Evolutionary conservation across 2,113 vertebrate genomes (phyloP).

Genomic region (Eublepharis macularius): DNA sequence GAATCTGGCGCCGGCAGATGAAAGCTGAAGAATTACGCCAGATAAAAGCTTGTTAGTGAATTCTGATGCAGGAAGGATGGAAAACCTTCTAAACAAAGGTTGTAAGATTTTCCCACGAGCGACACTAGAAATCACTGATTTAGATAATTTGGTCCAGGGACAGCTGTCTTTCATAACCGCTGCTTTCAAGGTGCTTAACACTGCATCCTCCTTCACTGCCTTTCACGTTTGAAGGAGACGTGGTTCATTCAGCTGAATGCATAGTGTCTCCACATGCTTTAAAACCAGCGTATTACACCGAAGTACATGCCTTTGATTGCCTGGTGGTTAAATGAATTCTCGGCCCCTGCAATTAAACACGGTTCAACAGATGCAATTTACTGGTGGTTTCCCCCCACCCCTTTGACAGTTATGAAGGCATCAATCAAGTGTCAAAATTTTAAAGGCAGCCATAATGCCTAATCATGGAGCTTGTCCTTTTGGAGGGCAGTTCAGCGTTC

Average conservation of each 20-base stretch:
- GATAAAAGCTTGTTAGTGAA: no score
- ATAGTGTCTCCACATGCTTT: not conserved
- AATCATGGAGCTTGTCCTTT: conserved; percentile 5
- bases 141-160: no score
- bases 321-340: conserved; percentile 2
- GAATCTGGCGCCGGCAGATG: no score
- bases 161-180: no score
- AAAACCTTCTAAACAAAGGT: no score
- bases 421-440: conserved; percentile 20
- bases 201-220: no score
- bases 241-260: not conserved
- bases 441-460: not conserved
- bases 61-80: no score
- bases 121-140: no score
- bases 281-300: not conserved
- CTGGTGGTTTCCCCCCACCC: conserved; percentile 15
- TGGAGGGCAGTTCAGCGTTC: not conserved
- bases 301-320: not conserved
- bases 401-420: conserved; percentile 1
- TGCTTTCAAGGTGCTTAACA: no score
- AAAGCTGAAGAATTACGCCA: no score
- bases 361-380: conserved; percentile 25
- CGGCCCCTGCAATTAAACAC: conserved; percentile 8
- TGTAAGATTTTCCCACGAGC: no score
- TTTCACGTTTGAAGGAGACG: not conserved